phyloP scores from a whole-genome alignment of 1,140 invertebrate species.

The Gonioctena quinquepunctata region DNA sequence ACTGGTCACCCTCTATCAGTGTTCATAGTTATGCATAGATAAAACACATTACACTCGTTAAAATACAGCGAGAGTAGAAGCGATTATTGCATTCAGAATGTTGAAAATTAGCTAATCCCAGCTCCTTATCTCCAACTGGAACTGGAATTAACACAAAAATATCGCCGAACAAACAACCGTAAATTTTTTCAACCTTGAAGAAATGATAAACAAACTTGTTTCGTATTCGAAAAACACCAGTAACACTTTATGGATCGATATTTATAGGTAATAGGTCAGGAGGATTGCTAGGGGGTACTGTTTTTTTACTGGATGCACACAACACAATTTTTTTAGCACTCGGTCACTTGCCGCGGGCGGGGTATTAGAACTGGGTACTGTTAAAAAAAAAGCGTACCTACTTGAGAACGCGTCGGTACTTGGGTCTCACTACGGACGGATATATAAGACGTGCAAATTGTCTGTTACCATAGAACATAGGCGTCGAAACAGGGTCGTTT shows the following conservation, averaged over 20 bases:
- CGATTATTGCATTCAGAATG: no score
- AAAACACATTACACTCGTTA: no score
- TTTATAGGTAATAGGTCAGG: neutral
- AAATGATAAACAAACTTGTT: neutral
- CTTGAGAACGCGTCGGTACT: neutral
- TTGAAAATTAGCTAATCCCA: no score
- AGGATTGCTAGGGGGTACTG: neutral
- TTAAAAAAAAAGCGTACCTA: neutral
- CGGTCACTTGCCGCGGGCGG: neutral
- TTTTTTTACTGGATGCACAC: neutral
- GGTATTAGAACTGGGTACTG: neutral
- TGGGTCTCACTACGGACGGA: neutral
- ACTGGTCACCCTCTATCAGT: no score
- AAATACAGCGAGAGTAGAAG: no score
- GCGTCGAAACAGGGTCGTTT: neutral
- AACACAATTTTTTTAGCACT: conserved; percentile 9
- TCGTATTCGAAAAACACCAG: neutral
- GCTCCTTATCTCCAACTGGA: no score
- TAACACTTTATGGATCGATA: neutral
- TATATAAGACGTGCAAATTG: conserved; percentile 15
- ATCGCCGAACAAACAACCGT: neutral
- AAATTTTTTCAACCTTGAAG: neutral
- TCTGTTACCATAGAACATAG: conserved; percentile 9
- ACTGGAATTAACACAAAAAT: neutral
- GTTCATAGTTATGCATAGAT: no score